A percentile compares a stretch with the other conserved stretches of the same genome.
These are phyloP conservation scores for Auanema sp. DNA, from an alignment of 2,888 invertebrate genomes.

Conservation along the genomic window DNA sequence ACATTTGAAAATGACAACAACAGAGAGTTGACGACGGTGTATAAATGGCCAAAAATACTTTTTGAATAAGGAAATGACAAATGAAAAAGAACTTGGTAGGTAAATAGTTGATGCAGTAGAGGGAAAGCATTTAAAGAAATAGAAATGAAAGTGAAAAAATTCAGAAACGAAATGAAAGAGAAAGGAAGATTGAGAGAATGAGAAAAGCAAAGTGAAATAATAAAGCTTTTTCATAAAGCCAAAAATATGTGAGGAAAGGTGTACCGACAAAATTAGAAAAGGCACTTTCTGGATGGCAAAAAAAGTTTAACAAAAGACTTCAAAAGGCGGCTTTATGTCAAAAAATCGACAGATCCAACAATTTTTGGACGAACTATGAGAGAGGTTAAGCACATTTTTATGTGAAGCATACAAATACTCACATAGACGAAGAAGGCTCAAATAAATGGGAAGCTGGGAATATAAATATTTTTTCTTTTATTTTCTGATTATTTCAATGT, in stretches of 20 bases:
- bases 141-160: conserved; percentile 9
- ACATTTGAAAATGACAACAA: background rate
- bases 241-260: no score
- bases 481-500: conserved; percentile 16
- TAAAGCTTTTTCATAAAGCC: no score
- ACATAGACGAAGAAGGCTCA: no score
- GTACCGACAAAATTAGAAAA: no score
- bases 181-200: conserved; percentile 5
- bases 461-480: conserved; percentile 5
- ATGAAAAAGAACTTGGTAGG: background rate
- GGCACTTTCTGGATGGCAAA: no score
- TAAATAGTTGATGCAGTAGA: background rate
- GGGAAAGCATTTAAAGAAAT: conserved; percentile 2
- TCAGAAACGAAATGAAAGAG: background rate
- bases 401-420: no score
- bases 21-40: conserved; percentile 2
- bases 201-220: background rate
- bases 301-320: no score
- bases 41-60: conserved; percentile 4
- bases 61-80: background rate
- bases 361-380: no score
- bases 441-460: no score
- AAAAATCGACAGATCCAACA: no score
- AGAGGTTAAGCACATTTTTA: no score
- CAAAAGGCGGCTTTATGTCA: no score